Evolutionary conservation across 37 sponge, comb jelly and placozoan genomes (phyloP).

Genomic region (Aplysina aerophoba): DNA sequence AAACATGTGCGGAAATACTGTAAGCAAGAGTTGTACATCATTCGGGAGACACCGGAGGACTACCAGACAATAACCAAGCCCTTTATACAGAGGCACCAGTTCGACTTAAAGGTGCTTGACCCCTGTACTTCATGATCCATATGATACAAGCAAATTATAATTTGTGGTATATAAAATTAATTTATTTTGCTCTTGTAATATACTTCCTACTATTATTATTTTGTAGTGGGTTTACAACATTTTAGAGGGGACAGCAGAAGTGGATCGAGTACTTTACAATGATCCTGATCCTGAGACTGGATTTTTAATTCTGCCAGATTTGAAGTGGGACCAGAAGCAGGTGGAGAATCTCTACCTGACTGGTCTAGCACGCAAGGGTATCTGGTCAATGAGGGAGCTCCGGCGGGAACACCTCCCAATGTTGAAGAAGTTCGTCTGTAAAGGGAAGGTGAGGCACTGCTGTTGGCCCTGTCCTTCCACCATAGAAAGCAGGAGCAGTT

Average conservation of each 20-base stretch:
- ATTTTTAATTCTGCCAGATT: conserved; percentile 88
- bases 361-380: conserved; percentile 71
- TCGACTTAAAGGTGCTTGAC: conserved; percentile 65
- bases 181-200: neutral
- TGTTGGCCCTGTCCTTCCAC: no score
- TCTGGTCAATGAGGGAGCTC: conserved; percentile 83
- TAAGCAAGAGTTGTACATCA: conserved; percentile 54
- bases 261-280: conserved; percentile 77
- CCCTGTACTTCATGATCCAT: no score
- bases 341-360: conserved; percentile 79
- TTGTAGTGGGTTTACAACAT: conserved; percentile 96
- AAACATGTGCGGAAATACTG: conserved; percentile 84
- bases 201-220: neutral
- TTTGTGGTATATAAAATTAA: no score
- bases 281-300: conserved; percentile 81
- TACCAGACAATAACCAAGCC: conserved; percentile 80
- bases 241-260: conserved; percentile 84
- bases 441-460: conserved; percentile 70
- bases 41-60: conserved; percentile 82
- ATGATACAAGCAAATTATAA: no score
- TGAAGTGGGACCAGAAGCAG: conserved; percentile 90
- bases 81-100: conserved; percentile 68
- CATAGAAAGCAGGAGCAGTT: no score
- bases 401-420: conserved; percentile 71
- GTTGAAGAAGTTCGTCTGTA: conserved; percentile 65